A percentile compares a stretch with the other conserved stretches of the same genome.
Evolutionary conservation across 2,888 invertebrate genomes (phyloP).

Genomic region (Gibbula magus): DNA sequence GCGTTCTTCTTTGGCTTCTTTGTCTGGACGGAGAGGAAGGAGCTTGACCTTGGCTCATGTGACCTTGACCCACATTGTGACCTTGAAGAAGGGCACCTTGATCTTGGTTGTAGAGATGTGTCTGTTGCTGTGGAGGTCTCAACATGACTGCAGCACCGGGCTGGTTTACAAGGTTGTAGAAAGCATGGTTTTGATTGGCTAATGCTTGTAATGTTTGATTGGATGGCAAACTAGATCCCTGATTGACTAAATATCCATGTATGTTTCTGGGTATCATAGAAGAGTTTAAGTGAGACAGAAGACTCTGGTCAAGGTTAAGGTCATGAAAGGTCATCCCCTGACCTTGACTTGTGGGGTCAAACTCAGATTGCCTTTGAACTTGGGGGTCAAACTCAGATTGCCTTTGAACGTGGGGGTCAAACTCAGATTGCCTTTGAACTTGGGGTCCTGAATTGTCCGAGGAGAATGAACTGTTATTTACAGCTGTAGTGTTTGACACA

Average conservation of each 20-base stretch:
- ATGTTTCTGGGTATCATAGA: background rate
- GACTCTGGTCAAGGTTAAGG: background rate
- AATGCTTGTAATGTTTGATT: background rate
- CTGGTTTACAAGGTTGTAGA: background rate
- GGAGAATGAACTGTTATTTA: background rate
- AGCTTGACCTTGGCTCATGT: background rate
- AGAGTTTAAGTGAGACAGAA: background rate
- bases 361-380: background rate
- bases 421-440: background rate
- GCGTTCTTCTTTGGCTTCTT: background rate
- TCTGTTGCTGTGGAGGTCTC: conserved; percentile 55
- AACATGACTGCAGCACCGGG: conserved; percentile 46
- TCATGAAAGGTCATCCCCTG: background rate
- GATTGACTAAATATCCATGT: conserved; percentile 9
- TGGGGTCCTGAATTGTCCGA: background rate
- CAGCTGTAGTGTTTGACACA: background rate
- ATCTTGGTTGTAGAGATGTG: conserved; percentile 37
- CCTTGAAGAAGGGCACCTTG: background rate
- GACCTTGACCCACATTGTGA: no score
- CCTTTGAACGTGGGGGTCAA: background rate
- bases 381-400: background rate
- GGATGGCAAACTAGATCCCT: background rate
- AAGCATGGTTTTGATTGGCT: conserved; percentile 22
- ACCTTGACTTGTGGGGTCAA: background rate
- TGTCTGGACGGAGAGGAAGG: conserved; percentile 25